These are phyloP conservation scores for Etheostoma spectabile DNA, from an alignment of 2,113 vertebrate genomes.

Conservation along the genomic window DNA sequence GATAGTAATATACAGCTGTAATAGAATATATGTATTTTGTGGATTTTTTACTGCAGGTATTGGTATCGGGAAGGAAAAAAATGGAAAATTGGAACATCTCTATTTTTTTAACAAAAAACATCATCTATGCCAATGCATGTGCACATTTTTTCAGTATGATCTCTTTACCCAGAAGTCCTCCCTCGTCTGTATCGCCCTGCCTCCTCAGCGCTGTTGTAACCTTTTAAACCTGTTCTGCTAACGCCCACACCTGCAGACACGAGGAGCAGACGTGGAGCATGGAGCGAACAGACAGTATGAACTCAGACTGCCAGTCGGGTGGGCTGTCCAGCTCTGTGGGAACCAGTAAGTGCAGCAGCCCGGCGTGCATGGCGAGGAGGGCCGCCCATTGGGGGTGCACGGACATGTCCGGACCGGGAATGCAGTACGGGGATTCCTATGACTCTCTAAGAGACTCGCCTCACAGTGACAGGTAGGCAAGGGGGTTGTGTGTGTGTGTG, in stretches of 20 bases:
- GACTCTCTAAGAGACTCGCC: constrained; percentile 96
- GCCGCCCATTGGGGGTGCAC: constrained; percentile 89
- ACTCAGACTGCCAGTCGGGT: constrained; percentile 96
- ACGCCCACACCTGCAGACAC: constrained; percentile 83
- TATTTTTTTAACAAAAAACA: neutral
- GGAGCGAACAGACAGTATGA: constrained; percentile 94
- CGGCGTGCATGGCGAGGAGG: constrained; percentile 92
- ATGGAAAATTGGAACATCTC: too few species aligned
- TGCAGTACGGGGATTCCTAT: constrained; percentile 92
- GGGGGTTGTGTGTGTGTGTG: neutral
- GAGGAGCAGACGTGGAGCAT: constrained; percentile 98
- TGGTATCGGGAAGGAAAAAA: too few species aligned
- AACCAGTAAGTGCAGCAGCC: constrained; percentile 99
- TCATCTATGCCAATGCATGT: neutral
- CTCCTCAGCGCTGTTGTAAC: constrained; percentile 29
- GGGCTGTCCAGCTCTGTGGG: constrained; percentile 95
- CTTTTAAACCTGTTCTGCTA: constrained; percentile 35
- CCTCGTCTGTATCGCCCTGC: neutral
- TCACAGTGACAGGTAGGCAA: constrained; percentile 94
- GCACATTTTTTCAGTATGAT: neutral
- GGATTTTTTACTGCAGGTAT: too few species aligned
- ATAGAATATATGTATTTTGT: too few species aligned
- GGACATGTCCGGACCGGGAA: constrained; percentile 82
- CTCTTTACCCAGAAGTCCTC: neutral
- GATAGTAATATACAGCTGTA: too few species aligned